phyloP scores from a whole-genome alignment of 2,888 invertebrate genomes.

The Cryptosula pallasiana region DNA sequence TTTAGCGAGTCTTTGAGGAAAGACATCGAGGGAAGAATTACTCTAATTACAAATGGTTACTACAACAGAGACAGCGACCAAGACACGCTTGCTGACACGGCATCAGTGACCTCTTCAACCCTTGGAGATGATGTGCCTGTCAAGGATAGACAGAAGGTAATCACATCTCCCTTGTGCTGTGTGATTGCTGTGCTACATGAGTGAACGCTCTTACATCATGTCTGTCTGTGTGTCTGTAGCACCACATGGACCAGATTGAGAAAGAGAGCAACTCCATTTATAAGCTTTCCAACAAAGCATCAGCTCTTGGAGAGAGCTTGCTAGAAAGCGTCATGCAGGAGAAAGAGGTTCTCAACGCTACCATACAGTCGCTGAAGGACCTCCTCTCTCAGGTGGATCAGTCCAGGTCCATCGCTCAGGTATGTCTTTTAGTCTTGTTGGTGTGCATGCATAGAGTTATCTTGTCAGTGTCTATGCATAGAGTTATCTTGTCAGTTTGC shows the following conservation, averaged over 20 bases:
- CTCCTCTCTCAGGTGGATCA: not conserved
- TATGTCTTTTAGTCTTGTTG: too few relatives aligned
- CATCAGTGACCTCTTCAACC: not conserved
- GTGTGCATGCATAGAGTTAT: too few relatives aligned
- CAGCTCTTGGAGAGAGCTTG: not conserved
- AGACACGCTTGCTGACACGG: not conserved
- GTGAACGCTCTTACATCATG: not conserved
- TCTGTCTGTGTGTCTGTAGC: not conserved
- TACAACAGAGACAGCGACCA: slow-evolving; percentile 19
- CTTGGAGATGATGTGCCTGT: slow-evolving; percentile 3
- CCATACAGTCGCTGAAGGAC: slow-evolving; percentile 15
- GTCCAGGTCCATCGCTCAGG: not conserved
- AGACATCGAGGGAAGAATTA: slow-evolving; percentile 4
- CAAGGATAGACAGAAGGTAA: slow-evolving; percentile 12
- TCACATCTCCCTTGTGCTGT: not conserved
- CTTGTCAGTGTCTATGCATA: too few relatives aligned
- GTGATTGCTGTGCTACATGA: not conserved
- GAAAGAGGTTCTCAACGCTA: slow-evolving; percentile 6
- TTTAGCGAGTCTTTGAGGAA: slow-evolving; percentile 17
- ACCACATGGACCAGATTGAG: slow-evolving; percentile 21
- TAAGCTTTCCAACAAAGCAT: not conserved
- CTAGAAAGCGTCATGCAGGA: slow-evolving; percentile 2
- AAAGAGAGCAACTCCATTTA: slow-evolving; percentile 9
- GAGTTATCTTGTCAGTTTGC: too few relatives aligned
- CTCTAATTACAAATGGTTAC: not conserved